Evolutionary conservation across 92 coral and sea anemone species (phyloP), one percentile per base, ranked within the genome.

Genomic region (Porites lobata): DNA sequence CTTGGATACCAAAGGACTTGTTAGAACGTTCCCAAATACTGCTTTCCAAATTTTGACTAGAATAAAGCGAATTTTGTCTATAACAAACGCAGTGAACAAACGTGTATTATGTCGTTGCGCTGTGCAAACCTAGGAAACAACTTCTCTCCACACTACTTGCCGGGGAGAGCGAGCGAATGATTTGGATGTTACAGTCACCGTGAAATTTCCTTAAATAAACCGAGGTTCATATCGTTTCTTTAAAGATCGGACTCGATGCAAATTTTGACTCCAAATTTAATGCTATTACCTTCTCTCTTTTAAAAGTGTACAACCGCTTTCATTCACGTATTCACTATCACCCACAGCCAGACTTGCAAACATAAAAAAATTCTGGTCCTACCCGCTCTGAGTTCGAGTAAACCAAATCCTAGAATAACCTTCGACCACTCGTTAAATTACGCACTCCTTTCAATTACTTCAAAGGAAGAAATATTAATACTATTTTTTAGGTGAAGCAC

Each of bases 71-170:
- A 26, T 26, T 26, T 26, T 26, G 29, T 26, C 29, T 26, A 59
- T 18, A 18, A 59, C 65, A 59, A 59, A 59, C 65, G 65, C 65
- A 59, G 65, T 7, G 0, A 59, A 59, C 65, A 59, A 59, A 59
- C 65, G 9, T 59, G 65, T 59, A 59, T 26, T 5, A 59, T 59
- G 65, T 59, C 65, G 65, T 59, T 59, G 9, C 65, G 65, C 65
- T 59, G 65, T 59, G 65, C 65, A 59, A 59, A 59, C 29, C 65
- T 59, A 59, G 65, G 65, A 59, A 59, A 59, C 65, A 59, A 59
- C 65, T 59, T 59, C 65, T 59, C 65, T 59, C n/a, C 65, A 59
- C 65, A 59, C 65, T 59, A 59, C 65, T 59, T 59, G 65, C 65
- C 65, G 65, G 65, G 65, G 10, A 7, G 65, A 59, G 65, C 65